A percentile compares a stretch with the other conserved stretches of the same genome.
These are phyloP conservation scores for Phocoena sinus DNA, from an alignment of 2,113 vertebrate species.

Conservation along the genomic window DNA sequence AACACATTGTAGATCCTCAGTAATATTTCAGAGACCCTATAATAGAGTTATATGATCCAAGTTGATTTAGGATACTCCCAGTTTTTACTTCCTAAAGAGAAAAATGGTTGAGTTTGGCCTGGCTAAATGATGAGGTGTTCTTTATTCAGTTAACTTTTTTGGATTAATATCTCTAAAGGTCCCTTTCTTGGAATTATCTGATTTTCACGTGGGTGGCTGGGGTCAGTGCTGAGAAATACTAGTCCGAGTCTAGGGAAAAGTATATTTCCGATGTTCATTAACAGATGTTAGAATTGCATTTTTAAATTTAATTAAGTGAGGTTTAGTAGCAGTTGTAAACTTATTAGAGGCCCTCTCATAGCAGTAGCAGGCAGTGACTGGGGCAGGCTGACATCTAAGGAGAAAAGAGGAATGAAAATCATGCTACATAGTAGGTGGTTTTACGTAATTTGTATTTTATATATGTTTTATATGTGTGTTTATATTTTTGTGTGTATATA, in stretches of 20 bases:
- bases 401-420: not conserved
- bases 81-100: constrained; percentile 7
- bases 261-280: not conserved
- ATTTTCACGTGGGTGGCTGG: not conserved
- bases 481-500: not conserved
- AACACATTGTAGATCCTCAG: not conserved
- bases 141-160: constrained; percentile 21
- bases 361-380: not conserved
- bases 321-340: not conserved
- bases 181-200: not conserved
- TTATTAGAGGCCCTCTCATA: not conserved
- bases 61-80: not conserved
- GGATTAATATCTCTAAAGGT: not conserved
- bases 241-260: not conserved
- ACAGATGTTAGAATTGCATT: not conserved
- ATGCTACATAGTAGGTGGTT: not conserved
- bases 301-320: constrained; percentile 15
- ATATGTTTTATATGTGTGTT: not conserved
- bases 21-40: not conserved
- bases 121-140: not conserved
- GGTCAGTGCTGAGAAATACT: not conserved
- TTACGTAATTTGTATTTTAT: not conserved
- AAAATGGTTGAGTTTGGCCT: not conserved
- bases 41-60: not conserved
- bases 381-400: not conserved